Evolutionary conservation across 2,797 vertebrate genomes (phyloP).

Genomic region (Ataeniobius toweri): DNA sequence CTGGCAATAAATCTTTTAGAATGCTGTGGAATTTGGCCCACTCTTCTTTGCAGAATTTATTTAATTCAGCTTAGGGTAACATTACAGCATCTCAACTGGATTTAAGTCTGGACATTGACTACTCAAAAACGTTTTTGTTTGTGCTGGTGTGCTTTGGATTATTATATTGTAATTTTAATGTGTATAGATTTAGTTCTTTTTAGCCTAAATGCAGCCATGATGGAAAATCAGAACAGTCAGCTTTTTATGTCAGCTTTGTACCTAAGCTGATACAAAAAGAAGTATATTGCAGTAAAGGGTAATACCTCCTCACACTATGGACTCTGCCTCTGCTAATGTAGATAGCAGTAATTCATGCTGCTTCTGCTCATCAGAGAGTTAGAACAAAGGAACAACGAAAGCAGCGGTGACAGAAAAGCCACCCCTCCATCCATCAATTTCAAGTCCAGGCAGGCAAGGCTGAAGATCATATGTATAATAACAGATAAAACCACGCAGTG

Average conservation of each 20-base stretch:
- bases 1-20: neutral
- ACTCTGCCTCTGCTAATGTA: slow-evolving; percentile 3
- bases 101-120: neutral
- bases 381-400: slow-evolving; percentile 7
- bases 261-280: slow-evolving; percentile 1
- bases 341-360: slow-evolving; percentile 17
- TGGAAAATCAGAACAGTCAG: neutral
- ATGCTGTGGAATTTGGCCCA: neutral
- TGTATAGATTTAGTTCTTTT: neutral
- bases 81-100: neutral
- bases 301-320: neutral
- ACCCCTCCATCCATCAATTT: neutral
- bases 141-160: neutral
- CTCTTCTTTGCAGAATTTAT: neutral
- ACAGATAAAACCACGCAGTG: neutral
- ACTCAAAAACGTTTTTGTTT: neutral
- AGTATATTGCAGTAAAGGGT: neutral
- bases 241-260: neutral
- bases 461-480: slow-evolving; percentile 9
- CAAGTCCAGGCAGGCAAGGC: slow-evolving; percentile 1
- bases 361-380: slow-evolving; percentile 21
- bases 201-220: neutral
- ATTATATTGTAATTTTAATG: neutral
- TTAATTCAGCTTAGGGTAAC: neutral
- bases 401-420: neutral